A percentile compares a stretch with the other conserved stretches of the same genome.
These are phyloP conservation scores for Bucco capensis DNA, from an alignment of 2,113 vertebrate species.

Conservation along the genomic window DNA sequence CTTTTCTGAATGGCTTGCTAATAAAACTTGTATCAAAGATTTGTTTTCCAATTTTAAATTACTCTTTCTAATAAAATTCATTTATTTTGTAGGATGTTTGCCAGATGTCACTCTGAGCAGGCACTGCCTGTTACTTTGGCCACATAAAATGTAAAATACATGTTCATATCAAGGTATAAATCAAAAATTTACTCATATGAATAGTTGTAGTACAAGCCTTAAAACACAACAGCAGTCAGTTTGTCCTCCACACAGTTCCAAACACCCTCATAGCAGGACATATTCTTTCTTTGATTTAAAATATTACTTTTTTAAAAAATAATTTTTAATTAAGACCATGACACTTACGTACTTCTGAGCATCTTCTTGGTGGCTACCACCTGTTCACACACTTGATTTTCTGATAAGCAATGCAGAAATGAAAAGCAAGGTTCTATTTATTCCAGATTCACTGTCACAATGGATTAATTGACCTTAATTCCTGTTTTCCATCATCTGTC, in stretches of 20 bases:
- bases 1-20: neutral
- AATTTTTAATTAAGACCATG: neutral
- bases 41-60: conserved; percentile 7
- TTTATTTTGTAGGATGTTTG: neutral
- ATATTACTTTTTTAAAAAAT: neutral
- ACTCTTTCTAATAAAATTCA: neutral
- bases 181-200: neutral
- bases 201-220: neutral
- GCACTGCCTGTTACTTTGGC: neutral
- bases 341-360: neutral
- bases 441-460: neutral
- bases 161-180: neutral
- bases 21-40: neutral
- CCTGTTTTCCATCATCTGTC: neutral
- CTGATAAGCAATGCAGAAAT: neutral
- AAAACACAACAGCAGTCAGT: neutral
- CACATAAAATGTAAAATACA: neutral
- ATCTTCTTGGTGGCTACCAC: neutral
- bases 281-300: neutral
- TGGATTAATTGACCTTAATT: neutral
- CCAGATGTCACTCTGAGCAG: neutral
- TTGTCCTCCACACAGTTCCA: neutral
- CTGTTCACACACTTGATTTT: neutral
- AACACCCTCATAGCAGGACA: neutral
- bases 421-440: neutral